Percentiles rank a stretch among this genome's conserved stretches.
These are phyloP conservation scores for Trichogramma pretiosum DNA, from an alignment of 1,140 invertebrate genomes.

Conservation along the genomic window DNA sequence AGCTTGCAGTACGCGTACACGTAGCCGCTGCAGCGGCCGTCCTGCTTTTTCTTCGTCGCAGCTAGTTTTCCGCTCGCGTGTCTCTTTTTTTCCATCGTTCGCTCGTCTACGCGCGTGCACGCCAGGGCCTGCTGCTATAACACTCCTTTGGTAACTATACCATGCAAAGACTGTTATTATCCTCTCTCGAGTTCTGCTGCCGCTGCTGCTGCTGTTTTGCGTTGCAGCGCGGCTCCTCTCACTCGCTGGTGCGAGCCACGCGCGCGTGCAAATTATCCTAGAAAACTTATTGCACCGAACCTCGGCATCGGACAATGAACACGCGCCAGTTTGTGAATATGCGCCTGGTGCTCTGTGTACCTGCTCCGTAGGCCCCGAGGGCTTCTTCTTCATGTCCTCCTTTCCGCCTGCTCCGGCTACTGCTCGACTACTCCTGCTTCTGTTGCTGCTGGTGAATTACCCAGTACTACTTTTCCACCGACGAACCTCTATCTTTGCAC, in stretches of 20 bases:
- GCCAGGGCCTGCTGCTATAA: too few species aligned
- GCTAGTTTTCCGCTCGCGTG: too few species aligned
- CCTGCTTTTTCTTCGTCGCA: conserved; percentile 9
- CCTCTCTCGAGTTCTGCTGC: conserved; percentile 33
- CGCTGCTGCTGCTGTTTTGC: too few species aligned
- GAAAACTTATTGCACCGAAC: conserved; percentile 41
- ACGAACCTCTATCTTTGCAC: too few species aligned
- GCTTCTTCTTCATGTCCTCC: too few species aligned
- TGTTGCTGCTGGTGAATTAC: too few species aligned
- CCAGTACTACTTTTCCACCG: too few species aligned
- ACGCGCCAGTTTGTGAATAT: conserved; percentile 15
- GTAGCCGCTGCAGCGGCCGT: neutral
- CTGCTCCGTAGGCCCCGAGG: too few species aligned
- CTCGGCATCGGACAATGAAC: conserved; percentile 34
- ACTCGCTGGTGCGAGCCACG: neutral
- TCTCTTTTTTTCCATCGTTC: conserved; percentile 6
- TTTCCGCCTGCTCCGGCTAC: too few species aligned
- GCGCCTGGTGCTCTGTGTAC: neutral
- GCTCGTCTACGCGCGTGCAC: conserved; percentile 1
- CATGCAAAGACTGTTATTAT: conserved; percentile 45
- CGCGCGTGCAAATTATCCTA: conserved; percentile 32
- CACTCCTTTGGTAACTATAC: too few species aligned
- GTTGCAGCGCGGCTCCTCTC: conserved; percentile 19
- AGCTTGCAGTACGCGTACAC: too few species aligned
- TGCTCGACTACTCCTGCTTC: too few species aligned